Conservation (phyloP, 2,888 invertebrate species). For the Sepioteuthis lessoniana region DNA sequence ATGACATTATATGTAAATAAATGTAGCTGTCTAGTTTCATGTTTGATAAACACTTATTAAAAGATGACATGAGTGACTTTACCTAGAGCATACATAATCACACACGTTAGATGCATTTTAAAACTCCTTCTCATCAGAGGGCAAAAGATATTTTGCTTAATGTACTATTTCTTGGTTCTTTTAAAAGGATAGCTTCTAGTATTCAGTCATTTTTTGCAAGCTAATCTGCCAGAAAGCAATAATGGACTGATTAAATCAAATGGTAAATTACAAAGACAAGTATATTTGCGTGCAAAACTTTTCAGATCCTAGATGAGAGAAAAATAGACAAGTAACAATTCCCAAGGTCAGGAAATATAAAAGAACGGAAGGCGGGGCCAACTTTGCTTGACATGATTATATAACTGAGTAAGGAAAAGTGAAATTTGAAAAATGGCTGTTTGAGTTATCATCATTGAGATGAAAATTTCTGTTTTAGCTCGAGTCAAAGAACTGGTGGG, state of each 20-base stretch:
- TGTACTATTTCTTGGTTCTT: too few relatives aligned
- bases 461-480: background rate
- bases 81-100: too few relatives aligned
- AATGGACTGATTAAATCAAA: background rate
- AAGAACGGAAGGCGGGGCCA: background rate
- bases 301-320: background rate
- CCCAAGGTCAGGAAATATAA: background rate
- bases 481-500: background rate
- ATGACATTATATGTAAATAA: too few relatives aligned
- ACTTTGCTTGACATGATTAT: background rate
- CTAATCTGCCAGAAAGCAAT: background rate
- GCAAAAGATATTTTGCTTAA: too few relatives aligned
- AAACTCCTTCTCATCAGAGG: too few relatives aligned
- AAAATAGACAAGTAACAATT: background rate
- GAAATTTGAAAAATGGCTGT: background rate
- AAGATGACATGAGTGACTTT: too few relatives aligned
- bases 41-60: too few relatives aligned
- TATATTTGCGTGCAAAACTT: background rate
- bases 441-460: background rate
- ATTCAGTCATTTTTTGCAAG: too few relatives aligned
- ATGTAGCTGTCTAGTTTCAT: too few relatives aligned
- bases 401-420: background rate
- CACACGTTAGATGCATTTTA: too few relatives aligned
- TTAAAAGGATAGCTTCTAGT: too few relatives aligned
- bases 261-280: background rate